Base-by-base conservation (phyloP, 2,113 vertebrate genomes). In the Empidonax traillii region DNA sequence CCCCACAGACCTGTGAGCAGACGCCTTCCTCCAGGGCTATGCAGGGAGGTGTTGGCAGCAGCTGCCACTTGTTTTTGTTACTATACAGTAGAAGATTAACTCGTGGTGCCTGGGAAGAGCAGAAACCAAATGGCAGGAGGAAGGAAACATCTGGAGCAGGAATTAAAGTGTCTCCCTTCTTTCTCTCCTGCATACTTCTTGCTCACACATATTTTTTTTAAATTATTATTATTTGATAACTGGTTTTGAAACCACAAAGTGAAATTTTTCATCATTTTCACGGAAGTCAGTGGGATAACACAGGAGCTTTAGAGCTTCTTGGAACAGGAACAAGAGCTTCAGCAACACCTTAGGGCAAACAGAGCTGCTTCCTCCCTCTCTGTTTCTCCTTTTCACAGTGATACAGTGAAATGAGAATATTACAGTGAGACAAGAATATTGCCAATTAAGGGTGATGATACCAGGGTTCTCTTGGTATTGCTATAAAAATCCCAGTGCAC, bases 71-170 rank as follows among this genome's bases (percentile, higher is more conserved):
- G 3, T 2, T 81, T 78, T 67, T 78, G 56, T 75, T 83, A 17
- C 77, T 90, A 76, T 43, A 17, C 59, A 9, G 17, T 0, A 12
- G 72, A 68, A 90, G 49, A 95, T 83, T 75, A 62, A 91, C 72
- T 91, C 35, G 11, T 14, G 25, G 47, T 44, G 52, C 46, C 91
- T 51, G 8, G 35, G n/a, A 80, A 35, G 72, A 94, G 83, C 31
- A 87, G 71, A 77, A 91, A 89, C 35, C 80, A 93, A 94, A 72
- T 47, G 46, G 44, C 41, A 81, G 89, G 30, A 79, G 47, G 77
- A 89, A 19, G 63, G 72, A 85, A 95, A 94, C 90, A 85, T 74
- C 93, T 96, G 90, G 86, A 90, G 73, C 35, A 86, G 55, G 41
- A 68, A 85, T 27, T 31, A 27, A 61, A 87, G 27, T 1, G 25